A percentile compares a stretch with the other conserved stretches of the same genome.
Evolutionary conservation across 37 sponge, comb jelly and placozoan genomes (phyloP).

Genomic region (Oscarella lobularis): DNA sequence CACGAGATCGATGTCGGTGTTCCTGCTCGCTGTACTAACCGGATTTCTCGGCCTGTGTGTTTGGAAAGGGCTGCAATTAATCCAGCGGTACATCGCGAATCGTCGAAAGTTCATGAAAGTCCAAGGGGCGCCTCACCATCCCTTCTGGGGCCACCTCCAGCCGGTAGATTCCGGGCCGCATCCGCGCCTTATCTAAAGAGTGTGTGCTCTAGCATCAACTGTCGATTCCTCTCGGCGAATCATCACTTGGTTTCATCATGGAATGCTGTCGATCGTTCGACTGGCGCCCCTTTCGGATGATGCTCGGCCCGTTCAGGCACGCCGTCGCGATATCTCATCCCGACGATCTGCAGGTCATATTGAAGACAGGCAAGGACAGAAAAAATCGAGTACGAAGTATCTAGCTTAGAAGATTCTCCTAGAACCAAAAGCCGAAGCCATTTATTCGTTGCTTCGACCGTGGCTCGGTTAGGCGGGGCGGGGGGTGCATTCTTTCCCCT

Average conservation of each 20-base stretch:
- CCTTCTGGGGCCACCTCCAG: neutral
- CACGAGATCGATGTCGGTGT: too few relatives aligned
- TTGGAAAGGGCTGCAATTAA: neutral
- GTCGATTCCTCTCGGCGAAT: neutral
- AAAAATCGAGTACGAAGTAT: too few relatives aligned
- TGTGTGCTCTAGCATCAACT: too few relatives aligned
- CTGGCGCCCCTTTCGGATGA: neutral
- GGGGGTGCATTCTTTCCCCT: neutral
- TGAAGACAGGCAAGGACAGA: too few relatives aligned
- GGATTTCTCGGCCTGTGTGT: neutral
- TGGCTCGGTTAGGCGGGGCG: neutral
- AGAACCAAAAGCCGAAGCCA: neutral
- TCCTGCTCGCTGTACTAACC: too few relatives aligned
- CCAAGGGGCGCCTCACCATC: neutral
- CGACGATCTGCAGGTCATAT: neutral
- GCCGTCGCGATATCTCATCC: neutral
- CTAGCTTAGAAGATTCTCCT: too few relatives aligned
- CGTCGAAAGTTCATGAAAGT: neutral
- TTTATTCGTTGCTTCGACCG: neutral
- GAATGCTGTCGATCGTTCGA: neutral
- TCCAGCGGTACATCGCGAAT: neutral
- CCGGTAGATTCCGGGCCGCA: too few relatives aligned
- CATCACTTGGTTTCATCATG: neutral
- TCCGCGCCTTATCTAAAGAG: too few relatives aligned
- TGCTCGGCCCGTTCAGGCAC: neutral